phyloP scores from a whole-genome alignment of 2,113 vertebrate species.

The Nerophis lumbriciformis region DNA sequence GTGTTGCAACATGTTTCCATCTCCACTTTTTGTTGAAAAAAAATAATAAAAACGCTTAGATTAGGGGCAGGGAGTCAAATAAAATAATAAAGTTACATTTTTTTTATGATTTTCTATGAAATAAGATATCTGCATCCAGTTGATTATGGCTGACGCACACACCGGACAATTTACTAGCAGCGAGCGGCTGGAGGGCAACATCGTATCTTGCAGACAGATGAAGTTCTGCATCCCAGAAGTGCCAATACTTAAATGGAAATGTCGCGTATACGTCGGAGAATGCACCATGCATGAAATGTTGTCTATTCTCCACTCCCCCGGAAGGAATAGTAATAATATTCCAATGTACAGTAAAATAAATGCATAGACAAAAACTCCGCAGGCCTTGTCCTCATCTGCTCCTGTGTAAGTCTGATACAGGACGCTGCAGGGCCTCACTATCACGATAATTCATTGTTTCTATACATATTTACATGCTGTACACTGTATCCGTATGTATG shows the following conservation, averaged over 20 bases:
- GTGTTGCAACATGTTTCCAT: too few relatives aligned
- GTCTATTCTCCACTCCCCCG: not conserved
- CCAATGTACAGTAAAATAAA: slow-evolving; percentile 1
- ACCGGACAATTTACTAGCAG: not conserved
- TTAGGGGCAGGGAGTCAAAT: too few relatives aligned
- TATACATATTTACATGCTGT: too few relatives aligned
- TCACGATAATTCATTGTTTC: not conserved
- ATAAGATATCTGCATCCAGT: not conserved
- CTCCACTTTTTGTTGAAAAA: too few relatives aligned
- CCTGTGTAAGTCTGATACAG: not conserved
- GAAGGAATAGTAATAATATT: slow-evolving; percentile 2
- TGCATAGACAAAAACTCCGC: not conserved
- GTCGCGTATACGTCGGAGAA: not conserved
- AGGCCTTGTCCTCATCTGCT: not conserved
- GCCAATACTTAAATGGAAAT: slow-evolving; percentile 4
- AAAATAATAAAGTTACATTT: too few relatives aligned
- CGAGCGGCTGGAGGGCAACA: slow-evolving; percentile 3
- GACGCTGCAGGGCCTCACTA: not conserved
- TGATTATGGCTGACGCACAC: not conserved
- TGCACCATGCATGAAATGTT: not conserved
- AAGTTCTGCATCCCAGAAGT: slow-evolving; percentile 1
- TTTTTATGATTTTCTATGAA: too few relatives aligned
- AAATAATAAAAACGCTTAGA: too few relatives aligned
- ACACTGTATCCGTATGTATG: too few relatives aligned
- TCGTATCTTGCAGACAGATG: slow-evolving; percentile 8